A percentile compares a stretch with the other conserved stretches of the same genome.
Evolutionary conservation across 2,888 invertebrate genomes (phyloP).

Genomic region (Petrophora chlorosata): DNA sequence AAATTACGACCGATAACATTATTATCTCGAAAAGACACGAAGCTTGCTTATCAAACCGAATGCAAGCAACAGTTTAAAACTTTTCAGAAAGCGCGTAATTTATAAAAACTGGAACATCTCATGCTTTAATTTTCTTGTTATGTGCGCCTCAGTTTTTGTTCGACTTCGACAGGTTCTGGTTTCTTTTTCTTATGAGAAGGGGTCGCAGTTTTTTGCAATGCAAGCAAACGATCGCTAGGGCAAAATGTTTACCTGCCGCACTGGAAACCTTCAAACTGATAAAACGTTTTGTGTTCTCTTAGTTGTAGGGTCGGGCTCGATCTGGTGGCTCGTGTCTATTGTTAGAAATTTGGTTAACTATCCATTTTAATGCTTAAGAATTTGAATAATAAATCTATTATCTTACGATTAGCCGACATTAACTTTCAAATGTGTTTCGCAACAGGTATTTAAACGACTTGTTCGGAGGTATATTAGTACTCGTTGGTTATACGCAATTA

Average conservation of each 20-base stretch:
- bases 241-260: slow-evolving; percentile 16
- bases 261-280: neutral
- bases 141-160: slow-evolving; percentile 48
- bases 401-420: slow-evolving; percentile 10
- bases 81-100: slow-evolving; percentile 42
- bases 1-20: slow-evolving; percentile 49
- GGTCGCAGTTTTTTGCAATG: slow-evolving; percentile 47
- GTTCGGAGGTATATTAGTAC: slow-evolving; percentile 5
- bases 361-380: slow-evolving; percentile 8
- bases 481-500: slow-evolving; percentile 1
- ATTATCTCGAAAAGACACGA: slow-evolving; percentile 22
- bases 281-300: no score
- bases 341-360: slow-evolving; percentile 10
- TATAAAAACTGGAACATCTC: slow-evolving; percentile 51
- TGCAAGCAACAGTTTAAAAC: slow-evolving; percentile 19
- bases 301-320: no score
- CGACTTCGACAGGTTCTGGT: slow-evolving; percentile 41
- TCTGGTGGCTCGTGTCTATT: slow-evolving; percentile 1
- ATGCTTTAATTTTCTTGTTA: slow-evolving; percentile 56
- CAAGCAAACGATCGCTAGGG: slow-evolving; percentile 38
- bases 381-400: slow-evolving; percentile 15
- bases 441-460: slow-evolving; percentile 15
- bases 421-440: slow-evolving; percentile 20
- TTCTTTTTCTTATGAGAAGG: slow-evolving; percentile 42
- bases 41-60: slow-evolving; percentile 2